These are phyloP conservation scores for Isaurus tuberculatus DNA, from an alignment of 92 coral and sea anemone genomes.

Conservation along the genomic window DNA sequence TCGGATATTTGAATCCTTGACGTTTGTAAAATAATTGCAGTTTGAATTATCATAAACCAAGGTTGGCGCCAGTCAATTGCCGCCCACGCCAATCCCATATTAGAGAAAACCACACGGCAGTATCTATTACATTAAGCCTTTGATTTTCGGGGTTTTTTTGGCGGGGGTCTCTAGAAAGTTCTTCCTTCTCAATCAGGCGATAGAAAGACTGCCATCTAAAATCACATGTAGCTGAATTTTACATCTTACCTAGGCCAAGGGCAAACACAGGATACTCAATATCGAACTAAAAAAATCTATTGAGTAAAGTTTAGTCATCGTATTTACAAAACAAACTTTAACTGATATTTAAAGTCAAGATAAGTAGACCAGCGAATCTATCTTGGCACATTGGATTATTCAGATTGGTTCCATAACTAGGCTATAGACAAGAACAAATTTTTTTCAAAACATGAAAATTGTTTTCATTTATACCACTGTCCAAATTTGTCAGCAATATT, in stretches of 20 bases:
- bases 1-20: constrained; percentile 20
- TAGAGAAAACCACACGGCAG: neutral
- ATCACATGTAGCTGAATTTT: neutral
- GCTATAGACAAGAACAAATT: neutral
- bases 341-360: neutral
- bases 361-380: neutral
- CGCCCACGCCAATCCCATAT: constrained; percentile 5
- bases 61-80: neutral
- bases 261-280: neutral
- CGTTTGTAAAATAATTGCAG: neutral
- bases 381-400: neutral
- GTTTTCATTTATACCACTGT: neutral
- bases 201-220: neutral
- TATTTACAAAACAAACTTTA: neutral
- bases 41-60: constrained; percentile 3
- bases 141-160: neutral
- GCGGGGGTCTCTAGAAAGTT: neutral
- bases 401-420: neutral
- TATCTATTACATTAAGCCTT: neutral
- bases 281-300: neutral
- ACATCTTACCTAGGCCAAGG: neutral
- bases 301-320: neutral
- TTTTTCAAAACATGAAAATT: neutral
- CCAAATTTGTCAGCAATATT: neutral
- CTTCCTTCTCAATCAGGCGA: neutral